These are phyloP conservation scores for Aphelenchoides avenae DNA, from an alignment of 1,140 invertebrate species.

Conservation along the genomic window DNA sequence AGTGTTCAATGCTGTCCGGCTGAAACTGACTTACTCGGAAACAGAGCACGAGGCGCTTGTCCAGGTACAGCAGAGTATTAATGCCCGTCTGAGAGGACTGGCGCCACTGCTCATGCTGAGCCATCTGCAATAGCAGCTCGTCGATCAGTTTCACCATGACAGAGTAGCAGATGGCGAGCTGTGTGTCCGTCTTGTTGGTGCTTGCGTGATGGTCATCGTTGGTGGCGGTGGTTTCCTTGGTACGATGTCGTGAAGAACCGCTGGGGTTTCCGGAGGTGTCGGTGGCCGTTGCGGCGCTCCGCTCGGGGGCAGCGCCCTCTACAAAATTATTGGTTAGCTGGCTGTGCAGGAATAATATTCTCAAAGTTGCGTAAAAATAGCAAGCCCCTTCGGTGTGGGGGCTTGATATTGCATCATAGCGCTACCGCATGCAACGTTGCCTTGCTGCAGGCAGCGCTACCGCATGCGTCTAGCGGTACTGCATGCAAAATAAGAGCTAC, in stretches of 20 bases:
- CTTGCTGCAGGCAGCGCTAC: too few species aligned
- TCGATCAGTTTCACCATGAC: conserved; percentile 44
- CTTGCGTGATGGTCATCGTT: not conserved
- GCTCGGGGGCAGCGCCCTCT: too few species aligned
- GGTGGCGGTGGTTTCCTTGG: conserved; percentile 6
- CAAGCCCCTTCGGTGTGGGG: too few species aligned
- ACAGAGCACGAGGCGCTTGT: conserved; percentile 13
- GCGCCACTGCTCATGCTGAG: conserved; percentile 19
- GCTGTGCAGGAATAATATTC: too few species aligned
- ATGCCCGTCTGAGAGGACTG: conserved; percentile 20
- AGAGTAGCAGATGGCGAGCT: conserved; percentile 33
- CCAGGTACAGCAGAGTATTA: conserved; percentile 14
- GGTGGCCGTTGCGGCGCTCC: too few species aligned
- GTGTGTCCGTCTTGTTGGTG: conserved; percentile 9
- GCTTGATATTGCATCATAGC: too few species aligned
- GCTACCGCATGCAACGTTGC: too few species aligned
- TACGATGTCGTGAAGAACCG: conserved; percentile 6
- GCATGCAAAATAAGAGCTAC: too few species aligned
- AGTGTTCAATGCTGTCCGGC: not conserved
- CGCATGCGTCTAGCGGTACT: too few species aligned
- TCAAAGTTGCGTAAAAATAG: too few species aligned
- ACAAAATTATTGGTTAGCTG: too few species aligned
- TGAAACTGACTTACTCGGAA: conserved; percentile 23
- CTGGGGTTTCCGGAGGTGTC: too few species aligned
- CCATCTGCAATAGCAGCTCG: conserved; percentile 40